A percentile compares a stretch with the other conserved stretches of the same genome.
Conservation (phyloP, 2,888 invertebrate species). For the Xestia rhomboidea region DNA sequence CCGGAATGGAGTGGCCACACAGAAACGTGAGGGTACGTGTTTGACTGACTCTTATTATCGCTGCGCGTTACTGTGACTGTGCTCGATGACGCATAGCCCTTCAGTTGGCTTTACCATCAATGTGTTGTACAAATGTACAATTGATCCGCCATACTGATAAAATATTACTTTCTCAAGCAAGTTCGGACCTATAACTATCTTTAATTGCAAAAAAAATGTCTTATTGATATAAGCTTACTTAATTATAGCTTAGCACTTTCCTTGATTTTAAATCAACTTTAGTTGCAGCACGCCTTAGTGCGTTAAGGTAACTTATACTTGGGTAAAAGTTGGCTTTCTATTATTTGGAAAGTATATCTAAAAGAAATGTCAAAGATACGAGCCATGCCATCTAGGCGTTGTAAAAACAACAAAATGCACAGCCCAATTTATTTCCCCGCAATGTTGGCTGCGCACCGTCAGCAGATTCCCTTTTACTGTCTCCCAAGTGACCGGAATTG, state of each 20-base stretch:
- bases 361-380: not conserved
- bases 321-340: not conserved
- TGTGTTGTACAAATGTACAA: conserved; percentile 59
- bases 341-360: not conserved
- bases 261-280: not conserved
- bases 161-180: conserved; percentile 30
- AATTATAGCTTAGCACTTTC: not conserved
- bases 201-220: no score
- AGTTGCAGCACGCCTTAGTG: not conserved
- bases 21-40: conserved; percentile 85
- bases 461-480: conserved; percentile 57
- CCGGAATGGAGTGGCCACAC: conserved; percentile 87
- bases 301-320: not conserved
- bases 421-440: conserved; percentile 36
- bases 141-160: conserved; percentile 54
- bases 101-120: conserved; percentile 59
- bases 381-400: not conserved
- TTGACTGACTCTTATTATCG: conserved; percentile 77
- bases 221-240: not conserved
- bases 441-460: conserved; percentile 30
- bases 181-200: not conserved
- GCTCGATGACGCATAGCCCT: conserved; percentile 81
- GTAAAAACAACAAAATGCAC: conserved; percentile 23
- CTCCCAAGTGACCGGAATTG: conserved; percentile 68
- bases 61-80: conserved; percentile 73